A percentile compares a stretch with the other conserved stretches of the same genome.
These are phyloP conservation scores for Stratiomys singularior DNA, from an alignment of 2,888 invertebrate species.

Conservation along the genomic window DNA sequence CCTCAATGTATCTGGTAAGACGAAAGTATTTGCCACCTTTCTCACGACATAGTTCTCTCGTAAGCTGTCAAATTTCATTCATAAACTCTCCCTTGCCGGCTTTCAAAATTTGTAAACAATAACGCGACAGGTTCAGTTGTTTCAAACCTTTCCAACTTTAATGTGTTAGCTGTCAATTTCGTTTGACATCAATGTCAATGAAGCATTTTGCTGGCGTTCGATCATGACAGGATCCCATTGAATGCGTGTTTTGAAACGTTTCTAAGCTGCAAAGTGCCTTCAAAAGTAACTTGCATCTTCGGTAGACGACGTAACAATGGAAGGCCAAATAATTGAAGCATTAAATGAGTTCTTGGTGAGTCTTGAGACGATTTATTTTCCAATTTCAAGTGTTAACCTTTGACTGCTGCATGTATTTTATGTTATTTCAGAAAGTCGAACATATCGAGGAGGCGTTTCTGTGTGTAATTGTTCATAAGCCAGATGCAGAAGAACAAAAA, in stretches of 20 bases:
- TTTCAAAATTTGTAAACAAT: conserved; percentile 24
- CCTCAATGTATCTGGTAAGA: no score
- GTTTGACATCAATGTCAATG: conserved; percentile 13
- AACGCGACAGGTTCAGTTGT: background rate
- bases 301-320: conserved; percentile 31
- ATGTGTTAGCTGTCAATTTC: background rate
- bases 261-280: background rate
- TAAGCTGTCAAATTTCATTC: conserved; percentile 8
- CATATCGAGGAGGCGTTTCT: conserved; percentile 90
- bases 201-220: background rate
- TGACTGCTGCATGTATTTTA: background rate
- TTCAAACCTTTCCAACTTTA: background rate
- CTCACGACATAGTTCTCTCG: no score
- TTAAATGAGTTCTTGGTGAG: conserved; percentile 56
- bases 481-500: conserved; percentile 76
- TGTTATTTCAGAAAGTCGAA: conserved; percentile 75
- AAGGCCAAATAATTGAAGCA: conserved; percentile 48
- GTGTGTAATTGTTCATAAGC: conserved; percentile 83
- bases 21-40: no score
- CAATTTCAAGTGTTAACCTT: background rate
- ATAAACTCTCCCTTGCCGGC: conserved; percentile 3
- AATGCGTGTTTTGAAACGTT: background rate
- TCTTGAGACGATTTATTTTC: no score
- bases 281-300: background rate
- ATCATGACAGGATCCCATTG: background rate